Conservation (phyloP, 1,140 invertebrate species). For the Drosophila cardini region DNA sequence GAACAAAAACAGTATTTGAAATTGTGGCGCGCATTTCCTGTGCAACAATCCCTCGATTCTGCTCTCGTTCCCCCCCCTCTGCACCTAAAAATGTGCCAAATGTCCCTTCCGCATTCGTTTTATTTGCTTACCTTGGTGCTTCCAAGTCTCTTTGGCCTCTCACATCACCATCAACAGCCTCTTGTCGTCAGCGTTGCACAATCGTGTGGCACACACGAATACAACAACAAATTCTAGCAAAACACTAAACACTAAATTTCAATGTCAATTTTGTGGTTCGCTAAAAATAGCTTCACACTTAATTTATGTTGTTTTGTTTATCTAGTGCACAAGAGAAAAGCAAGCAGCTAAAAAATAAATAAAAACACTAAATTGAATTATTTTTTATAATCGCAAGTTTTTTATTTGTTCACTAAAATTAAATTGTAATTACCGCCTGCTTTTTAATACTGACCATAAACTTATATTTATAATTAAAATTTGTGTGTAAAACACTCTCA, state of each 20-base stretch:
- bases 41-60: not conserved
- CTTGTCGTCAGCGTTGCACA: conserved; percentile 72
- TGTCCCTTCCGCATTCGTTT: conserved; percentile 5
- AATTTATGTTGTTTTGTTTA: conserved; percentile 79
- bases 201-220: conserved; percentile 37
- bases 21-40: conserved; percentile 44
- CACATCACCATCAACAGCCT: conserved; percentile 26
- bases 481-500: no score
- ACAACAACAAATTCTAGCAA: conserved; percentile 9
- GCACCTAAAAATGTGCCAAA: no score
- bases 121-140: conserved; percentile 9
- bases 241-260: conserved; percentile 61
- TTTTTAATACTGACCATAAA: no score
- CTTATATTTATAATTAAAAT: no score
- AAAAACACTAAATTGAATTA: conserved; percentile 18
- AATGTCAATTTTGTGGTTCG: conserved; percentile 74
- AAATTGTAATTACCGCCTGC: conserved; percentile 16
- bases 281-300: conserved; percentile 69
- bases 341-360: not conserved
- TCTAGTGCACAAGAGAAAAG: conserved; percentile 20
- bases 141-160: conserved; percentile 32
- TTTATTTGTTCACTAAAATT: conserved; percentile 15
- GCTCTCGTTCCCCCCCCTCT: no score
- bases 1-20: conserved; percentile 16
- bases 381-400: conserved; percentile 11